Percentiles rank a stretch among this genome's conserved stretches.
Conservation (phyloP, 37 sponge, comb jelly and placozoan genomes). For the Eunapius fragilis region DNA sequence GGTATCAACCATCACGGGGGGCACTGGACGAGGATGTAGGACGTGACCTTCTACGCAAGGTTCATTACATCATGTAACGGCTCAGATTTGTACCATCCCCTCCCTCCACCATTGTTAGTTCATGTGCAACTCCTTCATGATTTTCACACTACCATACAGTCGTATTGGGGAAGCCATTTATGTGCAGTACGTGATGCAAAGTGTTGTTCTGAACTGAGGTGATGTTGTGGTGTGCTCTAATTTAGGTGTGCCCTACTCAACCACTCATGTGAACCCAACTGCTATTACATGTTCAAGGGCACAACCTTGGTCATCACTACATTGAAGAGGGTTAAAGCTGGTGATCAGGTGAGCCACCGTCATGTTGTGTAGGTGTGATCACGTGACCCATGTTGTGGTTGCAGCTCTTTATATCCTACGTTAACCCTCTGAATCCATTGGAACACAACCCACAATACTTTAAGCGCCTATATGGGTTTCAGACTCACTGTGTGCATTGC, state of each 20-base stretch:
- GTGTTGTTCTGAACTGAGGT: background rate
- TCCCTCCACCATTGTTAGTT: background rate
- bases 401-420: background rate
- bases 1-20: background rate
- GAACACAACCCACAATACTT: background rate
- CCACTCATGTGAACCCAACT: background rate
- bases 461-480: background rate
- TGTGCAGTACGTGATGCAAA: background rate
- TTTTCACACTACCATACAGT: background rate
- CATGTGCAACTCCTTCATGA: background rate
- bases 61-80: background rate
- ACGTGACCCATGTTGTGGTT: too few species aligned
- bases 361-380: too few species aligned
- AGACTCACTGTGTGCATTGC: background rate
- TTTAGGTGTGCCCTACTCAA: background rate
- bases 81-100: background rate
- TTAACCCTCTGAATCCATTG: background rate
- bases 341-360: background rate
- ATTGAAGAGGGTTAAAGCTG: background rate
- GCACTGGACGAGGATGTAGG: background rate
- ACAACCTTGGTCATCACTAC: background rate
- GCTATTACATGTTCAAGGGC: background rate
- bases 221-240: background rate
- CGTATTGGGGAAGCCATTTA: background rate
- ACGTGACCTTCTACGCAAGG: background rate